phyloP scores from a whole-genome alignment of 2,113 vertebrate genomes.

The Chaetodon trifascialis region DNA sequence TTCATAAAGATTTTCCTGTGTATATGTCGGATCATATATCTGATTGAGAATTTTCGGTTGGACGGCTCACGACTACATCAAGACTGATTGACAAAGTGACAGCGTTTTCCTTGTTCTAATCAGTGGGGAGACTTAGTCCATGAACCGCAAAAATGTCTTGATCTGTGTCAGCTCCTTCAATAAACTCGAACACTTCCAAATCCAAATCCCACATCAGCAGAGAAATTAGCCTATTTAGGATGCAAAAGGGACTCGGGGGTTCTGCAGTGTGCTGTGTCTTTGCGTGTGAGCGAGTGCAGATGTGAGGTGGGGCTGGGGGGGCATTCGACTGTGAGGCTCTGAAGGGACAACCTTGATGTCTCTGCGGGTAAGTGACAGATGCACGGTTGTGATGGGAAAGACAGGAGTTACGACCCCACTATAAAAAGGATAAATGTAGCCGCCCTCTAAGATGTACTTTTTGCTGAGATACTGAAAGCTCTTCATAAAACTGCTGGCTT shows the following conservation, averaged over 20 bases:
- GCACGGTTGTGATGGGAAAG: conserved; percentile 39
- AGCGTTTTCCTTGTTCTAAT: conserved; percentile 52
- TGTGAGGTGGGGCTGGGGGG: conserved; percentile 25
- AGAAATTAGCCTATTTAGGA: conserved; percentile 85
- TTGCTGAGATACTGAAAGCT: conserved; percentile 41
- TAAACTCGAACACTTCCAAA: conserved; percentile 72
- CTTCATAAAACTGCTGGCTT: conserved; percentile 58
- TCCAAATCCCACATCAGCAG: conserved; percentile 85
- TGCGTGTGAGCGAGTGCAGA: conserved; percentile 15
- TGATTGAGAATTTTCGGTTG: conserved; percentile 18
- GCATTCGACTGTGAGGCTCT: conserved; percentile 28
- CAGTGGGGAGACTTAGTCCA: conserved; percentile 62
- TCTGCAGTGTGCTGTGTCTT: conserved; percentile 11
- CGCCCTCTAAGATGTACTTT: conserved; percentile 27
- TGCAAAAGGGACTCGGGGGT: conserved; percentile 44
- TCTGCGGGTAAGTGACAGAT: conserved; percentile 68
- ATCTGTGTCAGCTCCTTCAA: conserved; percentile 79
- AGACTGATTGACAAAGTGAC: conserved; percentile 48
- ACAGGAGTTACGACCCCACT: conserved; percentile 59
- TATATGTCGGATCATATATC: background rate
- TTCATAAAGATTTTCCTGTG: background rate
- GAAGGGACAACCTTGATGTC: conserved; percentile 57
- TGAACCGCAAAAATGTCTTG: conserved; percentile 52
- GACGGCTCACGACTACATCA: background rate
- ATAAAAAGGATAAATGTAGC: conserved; percentile 66